A percentile compares a stretch with the other conserved stretches of the same genome.
These are phyloP conservation scores for Dufourea novaeangliae DNA, from an alignment of 1,140 invertebrate genomes.

Conservation along the genomic window DNA sequence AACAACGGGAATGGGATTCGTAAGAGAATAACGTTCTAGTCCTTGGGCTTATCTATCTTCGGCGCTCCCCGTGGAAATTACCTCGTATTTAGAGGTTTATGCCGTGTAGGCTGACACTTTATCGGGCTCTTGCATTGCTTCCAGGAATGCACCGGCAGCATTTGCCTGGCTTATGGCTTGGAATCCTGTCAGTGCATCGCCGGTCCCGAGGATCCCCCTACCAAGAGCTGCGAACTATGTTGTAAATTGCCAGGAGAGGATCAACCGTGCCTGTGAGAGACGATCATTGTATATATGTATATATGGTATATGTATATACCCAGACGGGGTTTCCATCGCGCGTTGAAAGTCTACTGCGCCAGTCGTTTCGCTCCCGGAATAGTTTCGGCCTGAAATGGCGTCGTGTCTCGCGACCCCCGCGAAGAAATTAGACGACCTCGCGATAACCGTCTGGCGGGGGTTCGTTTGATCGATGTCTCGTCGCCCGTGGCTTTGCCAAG, in stretches of 20 bases:
- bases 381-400: not conserved
- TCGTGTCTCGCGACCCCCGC: slow-evolving; percentile 83
- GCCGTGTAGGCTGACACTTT: slow-evolving; percentile 41
- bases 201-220: slow-evolving; percentile 87
- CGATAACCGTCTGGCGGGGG: slow-evolving; percentile 97
- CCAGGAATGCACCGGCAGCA: slow-evolving; percentile 94
- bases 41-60: slow-evolving; percentile 26
- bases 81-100: slow-evolving; percentile 48
- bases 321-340: not conserved
- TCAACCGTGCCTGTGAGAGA: slow-evolving; percentile 85
- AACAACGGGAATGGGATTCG: not conserved
- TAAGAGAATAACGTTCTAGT: slow-evolving; percentile 16
- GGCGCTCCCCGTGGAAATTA: slow-evolving; percentile 31
- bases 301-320: no score
- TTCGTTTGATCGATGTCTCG: slow-evolving; percentile 83
- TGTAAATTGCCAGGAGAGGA: slow-evolving; percentile 92
- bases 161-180: slow-evolving; percentile 95
- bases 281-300: slow-evolving; percentile 18
- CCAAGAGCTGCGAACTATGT: slow-evolving; percentile 94
- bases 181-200: slow-evolving; percentile 97
- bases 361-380: not conserved
- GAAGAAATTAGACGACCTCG: slow-evolving; percentile 99
- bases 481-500: slow-evolving; percentile 77
- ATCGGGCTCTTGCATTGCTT: slow-evolving; percentile 63
- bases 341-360: slow-evolving; percentile 9